These are phyloP conservation scores for Hippocampus comes DNA, from an alignment of 2,113 vertebrate species.

Conservation along the genomic window DNA sequence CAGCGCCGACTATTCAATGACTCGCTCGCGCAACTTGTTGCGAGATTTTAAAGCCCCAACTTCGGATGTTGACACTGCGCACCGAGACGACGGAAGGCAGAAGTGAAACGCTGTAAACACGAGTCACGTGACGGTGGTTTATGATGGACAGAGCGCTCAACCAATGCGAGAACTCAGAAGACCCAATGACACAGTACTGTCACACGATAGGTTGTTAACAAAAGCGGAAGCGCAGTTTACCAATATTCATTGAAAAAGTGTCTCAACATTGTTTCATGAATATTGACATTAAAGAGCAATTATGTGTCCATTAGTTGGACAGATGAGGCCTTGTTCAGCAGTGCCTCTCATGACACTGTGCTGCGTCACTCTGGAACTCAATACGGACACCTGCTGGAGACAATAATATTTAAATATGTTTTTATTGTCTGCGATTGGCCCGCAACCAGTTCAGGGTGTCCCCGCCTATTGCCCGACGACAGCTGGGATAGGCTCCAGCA, in stretches of 20 bases:
- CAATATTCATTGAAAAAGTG: neutral
- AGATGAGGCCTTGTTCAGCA: too few species aligned
- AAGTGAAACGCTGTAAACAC: slow-evolving; percentile 52
- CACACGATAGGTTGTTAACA: neutral
- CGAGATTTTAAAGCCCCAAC: neutral
- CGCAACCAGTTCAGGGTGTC: too few species aligned
- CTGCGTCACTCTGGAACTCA: too few species aligned
- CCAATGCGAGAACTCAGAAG: slow-evolving; percentile 26
- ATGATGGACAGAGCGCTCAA: slow-evolving; percentile 16
- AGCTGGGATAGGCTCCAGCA: too few species aligned
- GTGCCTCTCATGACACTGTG: too few species aligned
- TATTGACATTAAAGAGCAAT: too few species aligned
- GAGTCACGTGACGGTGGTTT: slow-evolving; percentile 49
- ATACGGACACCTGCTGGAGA: too few species aligned
- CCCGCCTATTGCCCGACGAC: too few species aligned
- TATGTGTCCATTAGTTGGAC: too few species aligned
- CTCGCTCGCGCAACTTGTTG: neutral
- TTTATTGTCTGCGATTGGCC: too few species aligned
- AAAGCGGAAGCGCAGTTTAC: neutral
- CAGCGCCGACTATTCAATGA: neutral
- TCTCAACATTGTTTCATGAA: too few species aligned
- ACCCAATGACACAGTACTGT: neutral
- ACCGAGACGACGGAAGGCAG: slow-evolving; percentile 36
- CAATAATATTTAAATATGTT: too few species aligned
- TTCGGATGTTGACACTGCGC: slow-evolving; percentile 35